Base-by-base conservation (phyloP, 1,140 invertebrate species). In the Drosophila pectinifera region DNA sequence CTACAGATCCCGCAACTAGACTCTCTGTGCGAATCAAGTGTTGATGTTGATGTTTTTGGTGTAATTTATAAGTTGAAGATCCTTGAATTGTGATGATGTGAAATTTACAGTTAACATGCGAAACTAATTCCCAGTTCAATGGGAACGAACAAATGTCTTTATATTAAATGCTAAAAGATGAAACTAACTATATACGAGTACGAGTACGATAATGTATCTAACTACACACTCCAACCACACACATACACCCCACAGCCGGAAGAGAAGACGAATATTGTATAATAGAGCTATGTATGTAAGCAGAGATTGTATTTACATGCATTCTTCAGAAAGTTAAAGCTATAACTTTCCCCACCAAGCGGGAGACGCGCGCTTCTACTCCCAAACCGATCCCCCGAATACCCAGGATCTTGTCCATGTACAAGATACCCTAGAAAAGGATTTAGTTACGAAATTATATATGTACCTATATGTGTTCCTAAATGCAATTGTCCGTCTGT, bases 81-180 rank as follows among this genome's bases (percentile, higher is more conserved):
- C 81, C 83, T 89, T 83, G 91, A 91, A 91, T 86, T 91, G 89
- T 89, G 85, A 90, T 92, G 91, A 92, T 92, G 91, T 91, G 91
- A 90, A 92, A 92, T 92, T 91, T 91, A 92, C 86, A 92, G 91
- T 92, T 92, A 92, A 92, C 91, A 92, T 91, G 83, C 78, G 59
- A 75, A 90, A 89, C 86, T 90, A 85, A 72, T 18, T 86, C 88
- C 90, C 90, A 91, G 90, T 91, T 91, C 69, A 91, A 91, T 91
- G 89, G 89, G 86, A 90, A 89, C 73, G 70, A 90, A 90, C 82
- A 86, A 90, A 90, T 86, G 81, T 89, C 85, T 88, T 89, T 88
- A 88, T 89, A 88, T 88, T 70, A 79, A 84, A 78, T 49, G 77
- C 82, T 78, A 83, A 78, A 58, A 45, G 24, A 68, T 68, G 39